A percentile compares a stretch with the other conserved stretches of the same genome.
phyloP scores from a whole-genome alignment of 1,140 invertebrate species.

The Anoplolepis gracilipes region DNA sequence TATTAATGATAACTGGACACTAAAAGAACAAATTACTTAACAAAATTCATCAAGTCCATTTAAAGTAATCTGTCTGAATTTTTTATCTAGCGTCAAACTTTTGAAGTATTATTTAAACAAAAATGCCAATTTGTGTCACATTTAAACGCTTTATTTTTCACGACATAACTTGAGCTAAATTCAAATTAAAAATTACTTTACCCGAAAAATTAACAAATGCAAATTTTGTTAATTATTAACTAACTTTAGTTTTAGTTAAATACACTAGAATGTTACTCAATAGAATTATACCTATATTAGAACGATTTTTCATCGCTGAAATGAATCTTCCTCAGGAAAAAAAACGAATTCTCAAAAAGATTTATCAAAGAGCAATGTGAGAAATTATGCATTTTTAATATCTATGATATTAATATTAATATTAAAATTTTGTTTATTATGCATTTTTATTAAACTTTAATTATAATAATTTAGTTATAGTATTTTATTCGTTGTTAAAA shows the following conservation, averaged over 20 bases:
- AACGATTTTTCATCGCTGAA: not conserved
- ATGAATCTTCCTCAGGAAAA: not conserved
- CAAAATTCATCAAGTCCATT: not conserved
- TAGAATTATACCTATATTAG: conserved; percentile 31
- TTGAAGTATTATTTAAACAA: not conserved
- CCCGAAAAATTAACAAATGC: not conserved
- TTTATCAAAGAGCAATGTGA: too few relatives aligned
- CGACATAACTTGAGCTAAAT: not conserved
- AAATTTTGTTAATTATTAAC: conserved; percentile 19
- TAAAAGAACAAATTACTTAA: not conserved
- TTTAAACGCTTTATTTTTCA: not conserved
- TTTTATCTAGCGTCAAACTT: not conserved
- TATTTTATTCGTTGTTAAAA: too few relatives aligned
- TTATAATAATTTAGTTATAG: too few relatives aligned
- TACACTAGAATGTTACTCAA: not conserved
- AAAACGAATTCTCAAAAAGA: not conserved
- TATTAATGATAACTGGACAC: not conserved
- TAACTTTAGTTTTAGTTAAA: too few relatives aligned
- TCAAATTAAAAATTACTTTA: not conserved
- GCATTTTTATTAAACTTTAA: conserved; percentile 10
- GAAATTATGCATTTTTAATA: too few relatives aligned
- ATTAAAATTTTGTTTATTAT: not conserved
- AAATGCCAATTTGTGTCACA: not conserved
- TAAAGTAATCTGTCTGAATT: not conserved
- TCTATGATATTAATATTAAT: too few relatives aligned